Percentiles rank a stretch among this genome's conserved stretches.
Evolutionary conservation across 2,797 vertebrate genomes (phyloP).

Genomic region (Pangasius sanitwongsei): DNA sequence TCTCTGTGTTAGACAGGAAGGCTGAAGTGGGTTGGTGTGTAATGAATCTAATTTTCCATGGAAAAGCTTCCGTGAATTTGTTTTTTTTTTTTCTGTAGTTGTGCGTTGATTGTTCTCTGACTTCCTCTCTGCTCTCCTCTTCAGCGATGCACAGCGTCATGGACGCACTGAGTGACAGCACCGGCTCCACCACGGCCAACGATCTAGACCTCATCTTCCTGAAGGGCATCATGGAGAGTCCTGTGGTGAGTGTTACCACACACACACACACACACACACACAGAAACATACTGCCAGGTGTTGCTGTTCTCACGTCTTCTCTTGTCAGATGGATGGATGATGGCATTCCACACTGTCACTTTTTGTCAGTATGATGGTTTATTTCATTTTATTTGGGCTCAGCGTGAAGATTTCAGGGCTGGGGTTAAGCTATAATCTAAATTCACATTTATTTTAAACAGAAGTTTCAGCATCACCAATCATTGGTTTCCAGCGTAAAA

Average conservation of each 20-base stretch:
- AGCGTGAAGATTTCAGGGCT: neutral
- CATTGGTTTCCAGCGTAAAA: neutral
- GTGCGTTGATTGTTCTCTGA: neutral
- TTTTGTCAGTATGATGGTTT: neutral
- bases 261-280: slow-evolving; percentile 7
- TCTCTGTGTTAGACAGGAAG: neutral
- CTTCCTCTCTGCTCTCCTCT: neutral
- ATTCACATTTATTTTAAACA: neutral
- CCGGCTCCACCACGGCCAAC: slow-evolving; percentile 86
- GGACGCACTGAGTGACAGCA: slow-evolving; percentile 90
- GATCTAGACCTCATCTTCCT: slow-evolving; percentile 96
- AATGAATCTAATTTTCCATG: neutral
- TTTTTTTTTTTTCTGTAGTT: neutral
- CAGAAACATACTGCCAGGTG: neutral
- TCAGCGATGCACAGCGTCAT: slow-evolving; percentile 93
- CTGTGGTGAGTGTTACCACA: slow-evolving; percentile 80
- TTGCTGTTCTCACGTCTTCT: neutral
- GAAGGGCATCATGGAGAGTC: slow-evolving; percentile 97
- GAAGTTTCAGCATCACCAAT: neutral
- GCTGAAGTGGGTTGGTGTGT: neutral
- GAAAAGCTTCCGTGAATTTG: neutral
- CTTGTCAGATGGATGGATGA: neutral
- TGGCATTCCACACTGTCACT: neutral
- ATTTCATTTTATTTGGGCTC: neutral
- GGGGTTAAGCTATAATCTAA: neutral